A percentile compares a stretch with the other conserved stretches of the same genome.
These are phyloP conservation scores for Uromys caudimaculatus DNA, from an alignment of 2,797 vertebrate genomes.

Conservation along the genomic window DNA sequence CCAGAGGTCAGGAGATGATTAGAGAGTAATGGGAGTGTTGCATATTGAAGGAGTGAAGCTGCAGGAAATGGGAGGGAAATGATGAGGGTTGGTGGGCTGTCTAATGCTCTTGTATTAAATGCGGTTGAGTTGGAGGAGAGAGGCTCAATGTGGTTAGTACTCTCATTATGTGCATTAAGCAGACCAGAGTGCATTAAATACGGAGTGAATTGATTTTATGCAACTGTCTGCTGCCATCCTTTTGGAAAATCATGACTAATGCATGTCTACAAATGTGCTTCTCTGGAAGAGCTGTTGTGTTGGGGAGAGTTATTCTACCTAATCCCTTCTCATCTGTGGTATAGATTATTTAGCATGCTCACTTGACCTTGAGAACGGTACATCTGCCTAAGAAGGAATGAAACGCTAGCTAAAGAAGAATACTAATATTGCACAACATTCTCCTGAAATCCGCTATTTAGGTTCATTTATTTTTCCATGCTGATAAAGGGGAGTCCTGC, in stretches of 20 bases:
- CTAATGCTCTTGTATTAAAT: conserved; percentile 58
- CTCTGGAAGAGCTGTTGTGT: conserved; percentile 55
- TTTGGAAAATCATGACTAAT: conserved; percentile 74
- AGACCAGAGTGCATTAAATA: conserved; percentile 68
- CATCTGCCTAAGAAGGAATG: conserved; percentile 31
- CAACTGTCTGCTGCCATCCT: conserved; percentile 67
- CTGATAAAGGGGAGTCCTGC: not conserved
- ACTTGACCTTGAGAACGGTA: conserved; percentile 71
- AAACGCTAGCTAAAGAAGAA: not conserved
- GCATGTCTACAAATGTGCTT: conserved; percentile 65
- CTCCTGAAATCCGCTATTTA: conserved; percentile 20
- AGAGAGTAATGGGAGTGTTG: conserved; percentile 24
- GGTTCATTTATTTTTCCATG: not conserved
- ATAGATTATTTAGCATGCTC: conserved; percentile 47
- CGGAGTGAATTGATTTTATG: conserved; percentile 73
- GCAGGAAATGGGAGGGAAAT: conserved; percentile 65
- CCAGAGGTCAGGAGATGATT: not conserved
- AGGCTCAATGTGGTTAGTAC: conserved; percentile 56
- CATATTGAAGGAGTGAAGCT: conserved; percentile 43
- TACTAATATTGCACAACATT: not conserved
- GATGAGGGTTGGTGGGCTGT: conserved; percentile 47
- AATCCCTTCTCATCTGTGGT: conserved; percentile 57
- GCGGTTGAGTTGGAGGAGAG: conserved; percentile 60
- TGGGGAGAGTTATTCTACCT: conserved; percentile 39
- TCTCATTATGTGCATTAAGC: conserved; percentile 72